Conservation (phyloP, 2,113 vertebrate genomes). For the Rhegmatorhina hoffmannsi region DNA sequence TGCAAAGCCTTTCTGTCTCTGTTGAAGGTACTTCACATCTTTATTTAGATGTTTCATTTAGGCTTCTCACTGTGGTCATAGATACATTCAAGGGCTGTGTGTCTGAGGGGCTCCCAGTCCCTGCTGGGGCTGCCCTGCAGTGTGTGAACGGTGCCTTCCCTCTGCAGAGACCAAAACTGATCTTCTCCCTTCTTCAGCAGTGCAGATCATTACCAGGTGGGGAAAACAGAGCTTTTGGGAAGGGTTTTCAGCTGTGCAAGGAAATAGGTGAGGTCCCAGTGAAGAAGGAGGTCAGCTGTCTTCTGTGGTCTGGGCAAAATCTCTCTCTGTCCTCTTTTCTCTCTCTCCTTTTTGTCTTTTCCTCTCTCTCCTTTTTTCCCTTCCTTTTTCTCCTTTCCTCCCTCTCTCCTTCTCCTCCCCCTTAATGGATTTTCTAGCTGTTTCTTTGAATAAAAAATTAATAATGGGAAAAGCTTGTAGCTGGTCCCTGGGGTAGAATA, state of each 20-base stretch:
- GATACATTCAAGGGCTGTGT: background rate
- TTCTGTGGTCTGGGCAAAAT: background rate
- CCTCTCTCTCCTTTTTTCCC: background rate
- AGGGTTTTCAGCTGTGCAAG: background rate
- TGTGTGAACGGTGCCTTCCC: background rate
- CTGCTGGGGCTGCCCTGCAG: background rate
- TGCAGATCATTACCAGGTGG: background rate
- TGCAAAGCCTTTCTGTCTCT: background rate
- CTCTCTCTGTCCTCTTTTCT: background rate
- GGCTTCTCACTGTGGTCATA: background rate
- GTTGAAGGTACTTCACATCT: background rate
- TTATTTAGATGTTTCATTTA: background rate
- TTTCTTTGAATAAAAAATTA: conserved; percentile 57
- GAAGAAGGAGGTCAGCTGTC: background rate
- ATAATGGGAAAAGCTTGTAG: conserved; percentile 19
- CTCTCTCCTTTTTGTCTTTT: background rate
- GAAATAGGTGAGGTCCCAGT: background rate
- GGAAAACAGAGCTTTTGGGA: background rate
- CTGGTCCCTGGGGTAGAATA: conserved; percentile 31
- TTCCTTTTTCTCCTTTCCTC: background rate
- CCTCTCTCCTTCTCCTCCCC: too few relatives aligned
- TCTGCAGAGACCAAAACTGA: background rate
- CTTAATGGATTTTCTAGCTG: background rate
- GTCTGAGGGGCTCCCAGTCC: background rate
- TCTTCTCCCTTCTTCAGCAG: background rate